These are phyloP conservation scores for Aepyceros melampus DNA, from an alignment of 2,113 vertebrate genomes.

Conservation along the genomic window DNA sequence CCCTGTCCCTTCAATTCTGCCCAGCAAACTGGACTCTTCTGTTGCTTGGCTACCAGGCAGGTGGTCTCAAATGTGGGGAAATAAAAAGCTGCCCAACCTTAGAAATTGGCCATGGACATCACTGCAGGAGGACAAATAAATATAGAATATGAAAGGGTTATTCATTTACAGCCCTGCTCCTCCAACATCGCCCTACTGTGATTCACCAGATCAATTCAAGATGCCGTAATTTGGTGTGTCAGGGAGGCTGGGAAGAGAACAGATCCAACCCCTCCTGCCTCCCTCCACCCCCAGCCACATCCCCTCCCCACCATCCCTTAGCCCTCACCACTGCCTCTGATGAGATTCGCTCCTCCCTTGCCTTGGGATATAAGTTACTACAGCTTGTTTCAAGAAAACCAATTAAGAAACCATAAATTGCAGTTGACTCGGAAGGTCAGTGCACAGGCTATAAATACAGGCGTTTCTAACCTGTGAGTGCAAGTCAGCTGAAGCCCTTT, in stretches of 20 bases:
- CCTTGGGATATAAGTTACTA: not conserved
- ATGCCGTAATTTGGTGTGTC: slow-evolving; percentile 49
- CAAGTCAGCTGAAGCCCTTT: not conserved
- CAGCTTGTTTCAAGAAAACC: slow-evolving; percentile 55
- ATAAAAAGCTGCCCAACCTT: slow-evolving; percentile 37
- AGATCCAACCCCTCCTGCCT: not conserved
- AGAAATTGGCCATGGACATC: slow-evolving; percentile 55
- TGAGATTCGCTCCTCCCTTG: not conserved
- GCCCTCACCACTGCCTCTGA: not conserved
- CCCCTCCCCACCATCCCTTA: not conserved
- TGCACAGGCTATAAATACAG: slow-evolving; percentile 37
- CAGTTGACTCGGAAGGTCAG: slow-evolving; percentile 18
- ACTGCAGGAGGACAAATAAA: slow-evolving; percentile 76
- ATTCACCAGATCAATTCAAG: slow-evolving; percentile 63
- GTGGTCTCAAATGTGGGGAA: slow-evolving; percentile 26
- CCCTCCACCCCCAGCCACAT: not conserved
- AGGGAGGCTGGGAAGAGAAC: not conserved
- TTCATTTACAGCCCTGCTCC: slow-evolving; percentile 62
- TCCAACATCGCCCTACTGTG: slow-evolving; percentile 29
- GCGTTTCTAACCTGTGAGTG: not conserved
- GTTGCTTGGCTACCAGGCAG: slow-evolving; percentile 40
- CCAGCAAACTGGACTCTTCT: not conserved
- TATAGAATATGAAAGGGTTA: slow-evolving; percentile 69
- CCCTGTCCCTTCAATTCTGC: not conserved
- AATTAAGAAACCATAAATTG: slow-evolving; percentile 64